These are phyloP conservation scores for Poecilobothrus nobilitatus DNA, from an alignment of 2,888 invertebrate species.

Conservation along the genomic window DNA sequence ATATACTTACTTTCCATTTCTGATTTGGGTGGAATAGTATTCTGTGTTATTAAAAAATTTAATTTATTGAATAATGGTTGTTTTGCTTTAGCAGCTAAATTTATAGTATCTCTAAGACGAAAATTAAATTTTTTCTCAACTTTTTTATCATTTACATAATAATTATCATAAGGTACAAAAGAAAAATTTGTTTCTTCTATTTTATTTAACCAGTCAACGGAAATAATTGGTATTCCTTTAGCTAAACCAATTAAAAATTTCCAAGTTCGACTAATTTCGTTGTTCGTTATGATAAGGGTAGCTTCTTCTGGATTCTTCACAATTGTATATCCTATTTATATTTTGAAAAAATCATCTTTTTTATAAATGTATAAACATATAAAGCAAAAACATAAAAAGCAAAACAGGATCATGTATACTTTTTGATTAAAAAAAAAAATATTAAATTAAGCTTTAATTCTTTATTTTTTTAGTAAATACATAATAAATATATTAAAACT, in stretches of 20 bases:
- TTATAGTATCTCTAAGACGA: slow-evolving; percentile 25
- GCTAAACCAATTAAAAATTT: slow-evolving; percentile 54
- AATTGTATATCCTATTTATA: slow-evolving; percentile 47
- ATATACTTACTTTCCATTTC: slow-evolving; percentile 28
- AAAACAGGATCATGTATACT: too few species aligned
- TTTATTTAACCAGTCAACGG: slow-evolving; percentile 28
- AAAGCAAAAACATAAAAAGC: not conserved
- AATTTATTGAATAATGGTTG: slow-evolving; percentile 26
- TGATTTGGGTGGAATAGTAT: slow-evolving; percentile 26
- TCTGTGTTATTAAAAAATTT: slow-evolving; percentile 29
- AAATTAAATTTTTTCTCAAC: slow-evolving; percentile 31
- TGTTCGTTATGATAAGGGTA: slow-evolving; percentile 50
- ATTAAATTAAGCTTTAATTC: too few species aligned
- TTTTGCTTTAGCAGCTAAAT: slow-evolving; percentile 24
- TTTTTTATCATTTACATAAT: slow-evolving; percentile 22
- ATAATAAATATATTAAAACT: too few species aligned
- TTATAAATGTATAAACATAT: not conserved
- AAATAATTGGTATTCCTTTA: slow-evolving; percentile 52
- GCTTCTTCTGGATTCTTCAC: slow-evolving; percentile 45
- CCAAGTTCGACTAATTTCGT: slow-evolving; percentile 48
- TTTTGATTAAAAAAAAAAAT: not conserved
- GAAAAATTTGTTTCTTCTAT: slow-evolving; percentile 19
- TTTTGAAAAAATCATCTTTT: slow-evolving; percentile 16
- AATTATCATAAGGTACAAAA: slow-evolving; percentile 23
- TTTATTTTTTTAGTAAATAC: too few species aligned